A percentile compares a stretch with the other conserved stretches of the same genome.
Evolutionary conservation across 2,113 vertebrate genomes (phyloP).

Genomic region (Embiotoca jacksoni): DNA sequence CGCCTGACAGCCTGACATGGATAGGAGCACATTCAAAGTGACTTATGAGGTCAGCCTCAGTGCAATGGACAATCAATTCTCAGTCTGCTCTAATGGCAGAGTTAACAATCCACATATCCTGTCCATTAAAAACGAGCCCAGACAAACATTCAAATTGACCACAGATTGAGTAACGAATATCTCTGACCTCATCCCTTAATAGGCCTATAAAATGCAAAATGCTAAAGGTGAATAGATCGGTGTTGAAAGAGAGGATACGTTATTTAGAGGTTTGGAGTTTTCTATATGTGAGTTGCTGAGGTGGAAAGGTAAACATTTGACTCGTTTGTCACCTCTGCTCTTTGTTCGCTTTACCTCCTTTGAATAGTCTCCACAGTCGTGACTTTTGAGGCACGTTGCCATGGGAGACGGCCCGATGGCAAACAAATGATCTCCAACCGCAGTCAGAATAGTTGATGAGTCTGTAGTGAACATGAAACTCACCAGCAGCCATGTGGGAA

Average conservation of each 20-base stretch:
- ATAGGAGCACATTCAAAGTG: slow-evolving; percentile 23
- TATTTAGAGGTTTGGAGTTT: slow-evolving; percentile 5
- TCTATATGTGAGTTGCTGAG: slow-evolving; percentile 13
- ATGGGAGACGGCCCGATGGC: slow-evolving; percentile 62
- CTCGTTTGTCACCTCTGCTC: slow-evolving; percentile 33
- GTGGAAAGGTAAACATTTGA: slow-evolving; percentile 43
- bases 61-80: slow-evolving; percentile 46
- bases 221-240: not conserved
- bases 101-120: slow-evolving; percentile 40
- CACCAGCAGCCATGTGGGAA: slow-evolving; percentile 57
- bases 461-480: slow-evolving; percentile 59
- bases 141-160: slow-evolving; percentile 34
- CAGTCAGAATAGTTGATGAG: slow-evolving; percentile 62
- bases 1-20: not conserved
- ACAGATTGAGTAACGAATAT: slow-evolving; percentile 11
- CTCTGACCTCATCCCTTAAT: slow-evolving; percentile 22
- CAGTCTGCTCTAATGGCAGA: slow-evolving; percentile 35
- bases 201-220: slow-evolving; percentile 59
- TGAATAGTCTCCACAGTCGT: slow-evolving; percentile 52
- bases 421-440: slow-evolving; percentile 69
- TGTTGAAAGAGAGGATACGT: slow-evolving; percentile 23
- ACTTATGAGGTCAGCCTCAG: slow-evolving; percentile 21
- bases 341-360: slow-evolving; percentile 49
- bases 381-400: slow-evolving; percentile 63
- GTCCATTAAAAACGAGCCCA: slow-evolving; percentile 46